Evolutionary conservation across 2,888 invertebrate species (phyloP), one percentile per base, ranked within the genome.

Genomic region (Tetramorium bicarinatum): DNA sequence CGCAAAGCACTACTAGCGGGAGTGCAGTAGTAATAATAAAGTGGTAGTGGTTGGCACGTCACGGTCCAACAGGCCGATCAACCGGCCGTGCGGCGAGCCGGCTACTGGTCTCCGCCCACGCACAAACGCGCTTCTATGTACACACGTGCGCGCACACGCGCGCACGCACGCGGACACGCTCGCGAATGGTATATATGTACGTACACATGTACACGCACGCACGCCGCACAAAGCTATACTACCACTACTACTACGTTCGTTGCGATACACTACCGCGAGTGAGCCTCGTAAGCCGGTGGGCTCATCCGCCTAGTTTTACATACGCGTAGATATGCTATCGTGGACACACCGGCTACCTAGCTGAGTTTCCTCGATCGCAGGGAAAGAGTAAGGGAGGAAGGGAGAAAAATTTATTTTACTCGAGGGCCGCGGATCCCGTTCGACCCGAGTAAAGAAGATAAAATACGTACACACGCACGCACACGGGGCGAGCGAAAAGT

Each of bases 21-120:
- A 86, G 88, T 88, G 87, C 88, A 92, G 92, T 92, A 91, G 92
- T 93, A 92, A 93, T 93, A 93, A 93, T 93, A 93, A 93, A 94
- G 93, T 93, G 92, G 94, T 93, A 93, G 93, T 93, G 92, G 93
- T 93, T 92, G 92, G 91, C 91, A 91, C 93, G 94, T 94, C 93
- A 94, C 94, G 94, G 93, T 94, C 93, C 93, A 94, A 92, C 93
- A 91, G 93, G 89, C 93, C 92, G 94, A 94, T 94, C 94, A 93
- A 93, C 93, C 92, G 92, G 92, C 92, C 93, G 92, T 93, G 92
- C 92, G 90, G 90, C 91, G 85, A 91, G 91, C 88, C 85, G 87
- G 94, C 94, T 94, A 94, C 94, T 92, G 94, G 93, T 94, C 92
- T 93, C 92, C 92, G 90, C 93, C 93, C 92, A 93, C 93, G 92